Evolutionary conservation across 2,113 vertebrate species (phyloP).

Genomic region (Lophotis ruficrista): DNA sequence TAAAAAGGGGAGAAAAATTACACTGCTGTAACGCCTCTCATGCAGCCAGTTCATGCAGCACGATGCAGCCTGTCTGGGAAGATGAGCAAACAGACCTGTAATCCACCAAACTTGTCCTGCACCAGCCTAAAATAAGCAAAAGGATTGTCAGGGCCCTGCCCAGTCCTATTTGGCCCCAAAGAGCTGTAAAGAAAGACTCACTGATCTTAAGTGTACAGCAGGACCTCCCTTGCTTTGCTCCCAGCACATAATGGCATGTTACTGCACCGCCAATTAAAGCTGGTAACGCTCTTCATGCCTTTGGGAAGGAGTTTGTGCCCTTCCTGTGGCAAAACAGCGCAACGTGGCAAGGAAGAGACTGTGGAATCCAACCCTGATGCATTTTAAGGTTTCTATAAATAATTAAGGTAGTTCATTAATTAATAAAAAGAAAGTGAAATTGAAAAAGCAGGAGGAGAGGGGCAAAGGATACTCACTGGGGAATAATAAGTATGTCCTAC

Average conservation of each 20-base stretch:
- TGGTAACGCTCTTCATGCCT: not conserved
- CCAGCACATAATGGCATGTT: not conserved
- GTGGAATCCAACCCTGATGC: not conserved
- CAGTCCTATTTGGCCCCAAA: not conserved
- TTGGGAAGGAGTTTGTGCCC: not conserved
- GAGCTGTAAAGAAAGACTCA: not conserved
- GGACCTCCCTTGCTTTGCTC: not conserved
- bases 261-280: not conserved
- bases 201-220: not conserved
- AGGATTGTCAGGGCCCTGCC: not conserved
- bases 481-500: slow-evolving; percentile 35
- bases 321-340: not conserved
- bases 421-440: slow-evolving; percentile 51
- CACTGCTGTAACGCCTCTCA: not conserved
- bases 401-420: slow-evolving; percentile 51
- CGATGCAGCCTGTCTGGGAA: not conserved
- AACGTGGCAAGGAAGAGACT: not conserved
- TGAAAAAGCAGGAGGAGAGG: slow-evolving; percentile 49
- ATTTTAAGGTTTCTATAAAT: slow-evolving; percentile 47
- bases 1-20: not conserved
- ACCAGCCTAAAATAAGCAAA: not conserved
- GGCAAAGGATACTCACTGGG: slow-evolving; percentile 18
- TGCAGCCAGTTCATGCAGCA: not conserved
- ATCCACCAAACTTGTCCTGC: not conserved
- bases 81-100: not conserved